Conservation (phyloP, 2,888 invertebrate species). For the Melinaea marsaeus region DNA sequence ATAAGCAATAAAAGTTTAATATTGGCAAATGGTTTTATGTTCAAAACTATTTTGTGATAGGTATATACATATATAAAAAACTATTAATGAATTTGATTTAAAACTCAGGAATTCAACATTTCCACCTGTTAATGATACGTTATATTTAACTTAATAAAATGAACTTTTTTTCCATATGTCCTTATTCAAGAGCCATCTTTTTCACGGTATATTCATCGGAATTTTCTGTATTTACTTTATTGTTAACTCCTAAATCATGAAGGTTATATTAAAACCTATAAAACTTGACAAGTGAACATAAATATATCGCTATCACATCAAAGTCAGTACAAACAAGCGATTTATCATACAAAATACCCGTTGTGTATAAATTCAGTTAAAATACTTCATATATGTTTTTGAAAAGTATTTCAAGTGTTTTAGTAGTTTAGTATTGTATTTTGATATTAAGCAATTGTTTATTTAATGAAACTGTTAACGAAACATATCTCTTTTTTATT, state of each 20-base stretch:
- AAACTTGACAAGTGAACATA: slow-evolving; percentile 10
- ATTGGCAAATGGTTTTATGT: too few species aligned
- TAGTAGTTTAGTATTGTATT: background rate
- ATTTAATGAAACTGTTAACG: too few species aligned
- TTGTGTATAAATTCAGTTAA: slow-evolving; percentile 12
- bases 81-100: background rate
- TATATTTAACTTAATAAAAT: background rate
- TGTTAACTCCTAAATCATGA: background rate
- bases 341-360: slow-evolving; percentile 24
- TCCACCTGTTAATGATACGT: too few species aligned
- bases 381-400: background rate
- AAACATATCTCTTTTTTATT: too few species aligned
- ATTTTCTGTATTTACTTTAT: background rate
- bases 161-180: too few species aligned
- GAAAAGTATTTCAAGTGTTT: background rate
- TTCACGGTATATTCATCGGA: background rate
- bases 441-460: too few species aligned
- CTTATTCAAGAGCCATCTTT: background rate
- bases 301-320: slow-evolving; percentile 14
- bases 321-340: slow-evolving; percentile 24
- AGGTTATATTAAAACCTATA: slow-evolving; percentile 7
- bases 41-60: too few species aligned
- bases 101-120: too few species aligned
- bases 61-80: too few species aligned
- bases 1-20: too few species aligned